Evolutionary conservation across 2,113 vertebrate species (phyloP).

Genomic region (Pogona vitticeps): DNA sequence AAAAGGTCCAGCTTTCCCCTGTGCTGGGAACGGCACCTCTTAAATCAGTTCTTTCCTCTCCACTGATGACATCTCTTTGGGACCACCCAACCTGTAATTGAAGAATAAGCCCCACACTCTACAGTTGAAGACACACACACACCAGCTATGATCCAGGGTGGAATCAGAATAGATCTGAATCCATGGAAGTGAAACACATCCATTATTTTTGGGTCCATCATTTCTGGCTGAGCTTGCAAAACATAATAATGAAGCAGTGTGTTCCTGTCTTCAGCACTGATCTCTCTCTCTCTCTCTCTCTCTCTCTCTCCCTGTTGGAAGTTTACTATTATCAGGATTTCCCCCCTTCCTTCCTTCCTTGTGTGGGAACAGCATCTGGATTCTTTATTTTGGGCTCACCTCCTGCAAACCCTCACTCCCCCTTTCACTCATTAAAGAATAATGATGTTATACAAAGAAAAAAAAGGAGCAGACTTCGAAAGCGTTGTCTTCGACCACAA

Average conservation of each 20-base stretch:
- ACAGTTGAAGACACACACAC: background rate
- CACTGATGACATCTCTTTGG: slow-evolving; percentile 50
- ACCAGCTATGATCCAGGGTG: background rate
- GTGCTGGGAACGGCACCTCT: slow-evolving; percentile 22
- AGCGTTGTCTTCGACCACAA: background rate
- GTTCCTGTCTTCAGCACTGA: background rate
- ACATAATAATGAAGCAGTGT: background rate
- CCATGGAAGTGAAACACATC: slow-evolving; percentile 17
- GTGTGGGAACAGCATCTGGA: background rate
- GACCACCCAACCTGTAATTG: slow-evolving; percentile 22
- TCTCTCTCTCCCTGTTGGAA: background rate
- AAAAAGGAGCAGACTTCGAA: background rate
- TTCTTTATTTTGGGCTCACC: background rate
- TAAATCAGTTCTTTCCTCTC: slow-evolving; percentile 55
- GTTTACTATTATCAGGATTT: background rate
- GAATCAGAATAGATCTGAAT: slow-evolving; percentile 37
- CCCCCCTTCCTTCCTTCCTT: background rate
- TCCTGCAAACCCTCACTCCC: background rate
- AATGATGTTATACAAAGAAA: background rate
- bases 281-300: background rate
- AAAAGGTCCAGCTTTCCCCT: slow-evolving; percentile 5
- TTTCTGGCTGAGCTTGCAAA: background rate
- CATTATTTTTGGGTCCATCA: slow-evolving; percentile 2
- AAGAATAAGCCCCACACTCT: slow-evolving; percentile 35
- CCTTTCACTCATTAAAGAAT: background rate